Evolutionary conservation across 92 coral and sea anemone genomes (phyloP).

Genomic region (Meandrina meandrites): DNA sequence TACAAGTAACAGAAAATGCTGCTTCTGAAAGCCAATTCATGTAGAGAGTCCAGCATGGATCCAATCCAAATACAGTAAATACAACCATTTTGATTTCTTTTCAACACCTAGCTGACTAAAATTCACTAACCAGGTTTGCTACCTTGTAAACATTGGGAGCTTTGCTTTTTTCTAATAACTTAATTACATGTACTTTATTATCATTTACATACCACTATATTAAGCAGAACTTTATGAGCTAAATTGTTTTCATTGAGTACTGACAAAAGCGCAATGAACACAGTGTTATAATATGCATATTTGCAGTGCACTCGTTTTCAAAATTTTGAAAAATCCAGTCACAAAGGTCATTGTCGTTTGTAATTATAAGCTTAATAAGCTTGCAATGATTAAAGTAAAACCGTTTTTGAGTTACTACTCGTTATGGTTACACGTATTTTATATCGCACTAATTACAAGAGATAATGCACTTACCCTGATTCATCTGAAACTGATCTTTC

Average conservation of each 20-base stretch:
- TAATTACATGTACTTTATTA: too few species aligned
- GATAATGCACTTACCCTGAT: conserved; percentile 10
- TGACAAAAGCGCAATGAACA: background rate
- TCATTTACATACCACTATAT: background rate
- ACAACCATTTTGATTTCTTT: background rate
- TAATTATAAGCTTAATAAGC: background rate
- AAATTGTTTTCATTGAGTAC: background rate
- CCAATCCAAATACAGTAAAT: too few species aligned
- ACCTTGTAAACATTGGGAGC: background rate
- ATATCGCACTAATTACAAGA: background rate
- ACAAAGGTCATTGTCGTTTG: background rate
- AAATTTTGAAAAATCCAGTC: background rate
- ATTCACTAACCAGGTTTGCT: background rate
- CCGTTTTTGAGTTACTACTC: background rate
- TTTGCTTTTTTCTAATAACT: too few species aligned
- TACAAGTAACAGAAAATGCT: background rate
- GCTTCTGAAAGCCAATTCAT: background rate
- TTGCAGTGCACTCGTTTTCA: conserved; percentile 11
- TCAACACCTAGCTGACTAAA: background rate
- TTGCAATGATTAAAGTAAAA: background rate
- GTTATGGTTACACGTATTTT: background rate
- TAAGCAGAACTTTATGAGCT: background rate
- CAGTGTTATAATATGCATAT: background rate
- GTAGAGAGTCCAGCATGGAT: too few species aligned
- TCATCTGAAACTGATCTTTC: background rate